A percentile compares a stretch with the other conserved stretches of the same genome.
Conservation (phyloP, 2,797 vertebrate genomes). For the Amblyraja radiata region DNA sequence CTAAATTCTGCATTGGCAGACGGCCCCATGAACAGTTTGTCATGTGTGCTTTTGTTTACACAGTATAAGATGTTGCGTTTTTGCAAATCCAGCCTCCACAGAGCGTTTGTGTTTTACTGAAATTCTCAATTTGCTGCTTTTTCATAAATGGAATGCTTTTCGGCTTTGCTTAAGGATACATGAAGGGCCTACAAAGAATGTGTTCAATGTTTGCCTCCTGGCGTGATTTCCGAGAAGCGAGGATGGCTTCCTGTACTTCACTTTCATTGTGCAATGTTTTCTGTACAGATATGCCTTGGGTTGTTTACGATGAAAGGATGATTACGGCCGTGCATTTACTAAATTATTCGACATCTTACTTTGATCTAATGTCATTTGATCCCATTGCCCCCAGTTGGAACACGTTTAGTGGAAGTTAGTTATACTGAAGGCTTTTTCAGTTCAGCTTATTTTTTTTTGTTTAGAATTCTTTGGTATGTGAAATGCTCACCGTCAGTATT, state of each 20-base stretch:
- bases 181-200: background rate
- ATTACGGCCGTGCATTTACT: no score
- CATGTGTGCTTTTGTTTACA: background rate
- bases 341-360: background rate
- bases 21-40: background rate
- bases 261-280: background rate
- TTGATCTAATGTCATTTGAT: background rate
- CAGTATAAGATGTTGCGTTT: background rate
- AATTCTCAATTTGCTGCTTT: background rate
- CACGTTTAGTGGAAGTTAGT: background rate
- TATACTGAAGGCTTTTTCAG: background rate
- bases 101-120: no score
- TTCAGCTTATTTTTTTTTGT: background rate
- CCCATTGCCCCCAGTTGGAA: background rate
- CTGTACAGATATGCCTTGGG: background rate
- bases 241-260: slow-evolving; percentile 11
- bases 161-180: background rate
- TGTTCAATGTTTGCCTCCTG: background rate
- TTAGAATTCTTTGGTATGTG: background rate
- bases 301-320: background rate
- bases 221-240: background rate
- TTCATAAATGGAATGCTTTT: background rate
- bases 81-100: background rate
- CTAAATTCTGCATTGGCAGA: no score
- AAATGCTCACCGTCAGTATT: background rate